Percentiles rank a stretch among this genome's conserved stretches.
Evolutionary conservation across 1,140 invertebrate species (phyloP).

Genomic region (Megalopta genalis): DNA sequence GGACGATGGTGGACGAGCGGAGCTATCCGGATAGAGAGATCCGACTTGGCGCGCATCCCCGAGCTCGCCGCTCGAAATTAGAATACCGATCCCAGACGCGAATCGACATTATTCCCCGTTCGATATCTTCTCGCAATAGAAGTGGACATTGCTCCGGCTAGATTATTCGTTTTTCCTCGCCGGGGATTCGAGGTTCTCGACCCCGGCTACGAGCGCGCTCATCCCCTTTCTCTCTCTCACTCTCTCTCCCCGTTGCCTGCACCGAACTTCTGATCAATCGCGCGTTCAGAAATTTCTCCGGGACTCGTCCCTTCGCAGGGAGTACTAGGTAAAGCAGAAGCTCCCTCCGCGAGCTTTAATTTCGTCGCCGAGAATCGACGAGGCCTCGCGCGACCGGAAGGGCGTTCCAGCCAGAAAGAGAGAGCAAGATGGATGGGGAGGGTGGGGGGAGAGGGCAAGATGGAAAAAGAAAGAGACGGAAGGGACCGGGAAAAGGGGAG

Average conservation of each 20-base stretch:
- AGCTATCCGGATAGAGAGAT: too few species aligned
- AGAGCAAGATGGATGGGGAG: neutral
- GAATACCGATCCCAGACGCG: neutral
- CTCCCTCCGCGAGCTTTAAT: constrained; percentile 60
- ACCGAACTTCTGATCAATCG: constrained; percentile 47
- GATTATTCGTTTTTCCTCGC: neutral
- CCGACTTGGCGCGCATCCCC: too few species aligned
- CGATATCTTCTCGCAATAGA: neutral
- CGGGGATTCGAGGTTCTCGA: constrained; percentile 16
- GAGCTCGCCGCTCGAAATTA: neutral
- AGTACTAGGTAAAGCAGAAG: constrained; percentile 41
- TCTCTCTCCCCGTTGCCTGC: neutral
- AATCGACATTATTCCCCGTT: neutral
- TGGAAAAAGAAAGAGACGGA: too few species aligned
- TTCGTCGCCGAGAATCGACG: constrained; percentile 51
- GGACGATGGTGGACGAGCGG: too few species aligned
- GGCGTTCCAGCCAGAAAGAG: constrained; percentile 2
- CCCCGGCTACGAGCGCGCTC: neutral
- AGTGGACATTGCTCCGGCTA: neutral
- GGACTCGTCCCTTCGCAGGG: constrained; percentile 18
- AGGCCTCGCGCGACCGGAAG: constrained; percentile 11
- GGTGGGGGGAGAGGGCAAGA: neutral
- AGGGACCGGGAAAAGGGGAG: too few species aligned
- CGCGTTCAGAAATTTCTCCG: constrained; percentile 19
- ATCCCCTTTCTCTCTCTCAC: neutral